These are phyloP conservation scores for Enteromius afrohamiltoni DNA, from an alignment of 2,797 vertebrate genomes.

Conservation along the genomic window DNA sequence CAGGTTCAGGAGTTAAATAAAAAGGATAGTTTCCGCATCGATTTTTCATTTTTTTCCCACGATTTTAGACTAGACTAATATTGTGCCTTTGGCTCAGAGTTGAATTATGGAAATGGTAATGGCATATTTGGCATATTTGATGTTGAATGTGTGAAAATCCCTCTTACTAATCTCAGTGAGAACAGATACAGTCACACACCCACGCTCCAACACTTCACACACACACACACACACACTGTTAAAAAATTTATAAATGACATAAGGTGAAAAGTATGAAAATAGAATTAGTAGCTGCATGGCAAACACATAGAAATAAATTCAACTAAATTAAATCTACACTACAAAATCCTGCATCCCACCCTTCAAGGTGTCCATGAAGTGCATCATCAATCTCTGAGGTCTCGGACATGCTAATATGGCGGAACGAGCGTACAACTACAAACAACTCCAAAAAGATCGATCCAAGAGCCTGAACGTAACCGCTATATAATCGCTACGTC, in stretches of 20 bases:
- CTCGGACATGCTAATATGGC: constrained; percentile 38
- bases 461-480: not conserved
- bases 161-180: constrained; percentile 47
- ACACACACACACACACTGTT: not conserved
- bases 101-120: constrained; percentile 43
- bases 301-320: not conserved
- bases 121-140: constrained; percentile 47
- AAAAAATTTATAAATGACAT: not conserved
- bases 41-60: constrained; percentile 17
- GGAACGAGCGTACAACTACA: not conserved
- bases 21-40: constrained; percentile 38
- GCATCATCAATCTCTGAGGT: not conserved
- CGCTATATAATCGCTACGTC: not conserved
- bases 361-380: not conserved
- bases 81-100: constrained; percentile 42
- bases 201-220: constrained; percentile 8
- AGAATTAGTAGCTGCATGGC: not conserved
- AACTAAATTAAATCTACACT: not conserved
- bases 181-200: constrained; percentile 52
- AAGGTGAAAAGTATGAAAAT: not conserved
- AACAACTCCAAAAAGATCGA: constrained; percentile 2
- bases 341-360: not conserved
- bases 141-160: constrained; percentile 54
- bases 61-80: constrained; percentile 36
- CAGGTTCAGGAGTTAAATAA: not conserved